phyloP scores from a whole-genome alignment of 2,888 invertebrate species.

The Mellilla xanthometata region DNA sequence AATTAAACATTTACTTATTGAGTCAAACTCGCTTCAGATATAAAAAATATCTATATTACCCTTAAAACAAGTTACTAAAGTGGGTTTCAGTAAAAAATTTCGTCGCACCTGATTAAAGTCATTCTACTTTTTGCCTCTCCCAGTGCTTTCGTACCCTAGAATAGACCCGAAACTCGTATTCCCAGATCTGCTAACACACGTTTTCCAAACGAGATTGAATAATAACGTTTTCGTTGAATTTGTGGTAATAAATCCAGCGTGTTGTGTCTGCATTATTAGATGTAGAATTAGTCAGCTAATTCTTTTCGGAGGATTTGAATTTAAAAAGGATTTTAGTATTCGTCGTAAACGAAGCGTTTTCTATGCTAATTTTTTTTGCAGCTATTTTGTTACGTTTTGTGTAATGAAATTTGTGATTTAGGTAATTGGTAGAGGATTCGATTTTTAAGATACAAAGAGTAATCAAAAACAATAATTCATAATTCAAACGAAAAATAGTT shows the following conservation, averaged over 20 bases:
- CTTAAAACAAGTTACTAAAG: no score
- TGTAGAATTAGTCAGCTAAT: conserved; percentile 1
- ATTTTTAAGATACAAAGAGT: no score
- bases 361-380: conserved; percentile 1
- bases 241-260: conserved; percentile 4
- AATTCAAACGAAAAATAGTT: no score
- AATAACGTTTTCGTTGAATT: conserved; percentile 4
- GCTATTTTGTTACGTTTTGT: neutral
- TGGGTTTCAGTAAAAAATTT: no score
- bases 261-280: neutral
- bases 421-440: no score
- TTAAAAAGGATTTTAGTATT: neutral
- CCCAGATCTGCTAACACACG: conserved; percentile 4
- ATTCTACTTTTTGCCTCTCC: neutral
- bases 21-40: no score
- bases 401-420: no score
- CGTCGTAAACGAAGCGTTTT: neutral
- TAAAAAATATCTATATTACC: no score
- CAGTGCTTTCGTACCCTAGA: neutral
- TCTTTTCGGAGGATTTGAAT: neutral
- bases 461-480: no score
- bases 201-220: conserved; percentile 6
- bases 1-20: no score
- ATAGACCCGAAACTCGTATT: conserved; percentile 1
- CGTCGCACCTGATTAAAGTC: no score